Conservation (phyloP, 2,113 vertebrate genomes). For the Mormyrus lacerda region DNA sequence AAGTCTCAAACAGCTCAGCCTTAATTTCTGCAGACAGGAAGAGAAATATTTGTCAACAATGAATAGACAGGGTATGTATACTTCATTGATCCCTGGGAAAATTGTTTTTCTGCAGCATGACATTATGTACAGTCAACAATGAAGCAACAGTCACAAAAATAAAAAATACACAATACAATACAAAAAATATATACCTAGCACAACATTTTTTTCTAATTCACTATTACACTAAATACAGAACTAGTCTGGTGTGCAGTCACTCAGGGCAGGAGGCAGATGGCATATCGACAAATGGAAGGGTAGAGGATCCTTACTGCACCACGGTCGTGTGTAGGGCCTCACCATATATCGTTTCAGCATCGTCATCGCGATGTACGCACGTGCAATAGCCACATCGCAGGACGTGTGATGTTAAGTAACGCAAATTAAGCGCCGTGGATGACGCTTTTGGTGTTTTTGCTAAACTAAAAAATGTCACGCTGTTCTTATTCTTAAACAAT, state of each 20-base stretch:
- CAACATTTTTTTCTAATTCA: background rate
- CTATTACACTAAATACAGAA: background rate
- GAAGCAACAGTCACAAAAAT: background rate
- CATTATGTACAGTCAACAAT: background rate
- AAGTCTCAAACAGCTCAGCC: conserved; percentile 88
- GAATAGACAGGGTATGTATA: no score
- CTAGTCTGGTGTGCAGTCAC: background rate
- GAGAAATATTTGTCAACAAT: background rate
- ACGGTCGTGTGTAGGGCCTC: no score
- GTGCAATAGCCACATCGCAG: no score
- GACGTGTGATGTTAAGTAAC: no score
- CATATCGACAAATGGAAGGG: background rate
- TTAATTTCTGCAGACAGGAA: conserved; percentile 75
- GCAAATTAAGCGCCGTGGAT: no score
- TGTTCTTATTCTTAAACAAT: no score
- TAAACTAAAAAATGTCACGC: no score
- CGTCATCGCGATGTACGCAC: no score
- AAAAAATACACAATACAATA: background rate
- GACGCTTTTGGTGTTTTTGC: no score
- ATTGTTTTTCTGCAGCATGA: background rate
- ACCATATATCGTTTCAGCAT: no score
- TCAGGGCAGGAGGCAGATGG: background rate
- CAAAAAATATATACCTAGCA: background rate
- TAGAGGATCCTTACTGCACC: background rate
- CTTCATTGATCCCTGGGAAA: background rate